Evolutionary conservation across 2,113 vertebrate genomes (phyloP), one percentile per base, ranked within the genome.

Genomic region (Eublepharis macularius): DNA sequence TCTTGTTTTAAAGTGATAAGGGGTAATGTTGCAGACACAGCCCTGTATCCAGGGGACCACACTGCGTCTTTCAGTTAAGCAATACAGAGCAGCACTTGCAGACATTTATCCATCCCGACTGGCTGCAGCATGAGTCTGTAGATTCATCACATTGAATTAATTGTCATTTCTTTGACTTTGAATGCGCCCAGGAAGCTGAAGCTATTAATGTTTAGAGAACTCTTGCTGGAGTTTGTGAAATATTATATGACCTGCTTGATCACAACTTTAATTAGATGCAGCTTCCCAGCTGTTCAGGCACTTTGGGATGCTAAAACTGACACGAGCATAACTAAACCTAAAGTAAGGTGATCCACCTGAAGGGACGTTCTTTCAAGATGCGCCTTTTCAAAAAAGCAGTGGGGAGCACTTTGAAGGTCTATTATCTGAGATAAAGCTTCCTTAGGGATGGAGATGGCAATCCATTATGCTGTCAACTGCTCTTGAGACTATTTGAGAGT

Each of bases 231-330:
- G 63, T 88, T 94, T 85, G 87, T 91, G 92, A 93, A 94, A 86
- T 93, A 92, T 89, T 91, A 92, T 85, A 74, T 95, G 94, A 93
- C 92, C 92, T 91, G 90, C 85, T 94, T 95, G 84, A 82, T 5
- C 90, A 87, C 83, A 89, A 83, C 91, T 93, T 95, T 94, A 95
- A 95, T 95, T 92, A 94, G 92, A 81, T 92, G 92, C 93, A 92
- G 90, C 75, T 92, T 68, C 87, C 93, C 83, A 94, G 90, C 89
- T 94, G 92, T 78, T 94, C 86, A 83, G 0, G 0, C 77, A 88
- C 93, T 93, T 76, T 91, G 92, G 90, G 72, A 91, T 90, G 92
- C 88, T 84, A 65, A 72, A 93, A 83, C 87, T 89, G 86, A 92
- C 86, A 85, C 24, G 75, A 76, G 87, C 83, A 80, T 16, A 68